phyloP scores from a whole-genome alignment of 2,888 invertebrate genomes.

The Plagodis pulveraria region DNA sequence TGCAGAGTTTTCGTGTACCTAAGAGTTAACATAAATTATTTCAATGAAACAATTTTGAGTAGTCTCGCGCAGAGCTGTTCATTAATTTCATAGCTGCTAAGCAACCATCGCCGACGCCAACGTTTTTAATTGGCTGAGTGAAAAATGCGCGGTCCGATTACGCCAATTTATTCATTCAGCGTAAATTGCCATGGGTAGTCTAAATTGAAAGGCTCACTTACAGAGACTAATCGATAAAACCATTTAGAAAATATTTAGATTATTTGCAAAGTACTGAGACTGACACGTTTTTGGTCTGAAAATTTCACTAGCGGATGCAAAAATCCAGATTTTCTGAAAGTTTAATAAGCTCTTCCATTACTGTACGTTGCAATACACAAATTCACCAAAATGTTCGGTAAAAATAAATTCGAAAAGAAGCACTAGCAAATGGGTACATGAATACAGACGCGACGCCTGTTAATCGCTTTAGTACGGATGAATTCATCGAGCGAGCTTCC shows the following conservation, averaged over 20 bases:
- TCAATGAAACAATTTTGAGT: conserved; percentile 34
- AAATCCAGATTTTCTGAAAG: too few relatives aligned
- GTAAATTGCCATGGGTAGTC: conserved; percentile 58
- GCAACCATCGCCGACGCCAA: conserved; percentile 61
- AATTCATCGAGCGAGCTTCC: conserved; percentile 39
- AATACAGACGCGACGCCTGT: conserved; percentile 32
- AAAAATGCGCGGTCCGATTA: conserved; percentile 77
- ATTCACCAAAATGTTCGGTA: too few relatives aligned
- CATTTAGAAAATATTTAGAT: conserved; percentile 33
- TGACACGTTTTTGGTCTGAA: too few relatives aligned
- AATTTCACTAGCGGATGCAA: too few relatives aligned
- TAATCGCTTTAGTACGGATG: conserved; percentile 50
- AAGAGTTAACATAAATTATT: conserved; percentile 27
- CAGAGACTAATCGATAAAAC: conserved; percentile 45
- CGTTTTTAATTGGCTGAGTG: conserved; percentile 79
- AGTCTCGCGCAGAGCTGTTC: conserved; percentile 47
- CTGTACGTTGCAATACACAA: too few relatives aligned
- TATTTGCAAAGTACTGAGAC: background rate
- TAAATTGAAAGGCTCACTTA: conserved; percentile 47
- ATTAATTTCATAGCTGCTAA: conserved; percentile 70
- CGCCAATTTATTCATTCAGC: conserved; percentile 62
- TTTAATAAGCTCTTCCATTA: too few relatives aligned
- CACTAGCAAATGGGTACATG: conserved; percentile 16
- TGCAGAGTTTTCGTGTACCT: conserved; percentile 12
- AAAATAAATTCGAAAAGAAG: conserved; percentile 20